These are phyloP conservation scores for Protobothrops mucrosquamatus DNA, from an alignment of 2,113 vertebrate species.

Conservation along the genomic window DNA sequence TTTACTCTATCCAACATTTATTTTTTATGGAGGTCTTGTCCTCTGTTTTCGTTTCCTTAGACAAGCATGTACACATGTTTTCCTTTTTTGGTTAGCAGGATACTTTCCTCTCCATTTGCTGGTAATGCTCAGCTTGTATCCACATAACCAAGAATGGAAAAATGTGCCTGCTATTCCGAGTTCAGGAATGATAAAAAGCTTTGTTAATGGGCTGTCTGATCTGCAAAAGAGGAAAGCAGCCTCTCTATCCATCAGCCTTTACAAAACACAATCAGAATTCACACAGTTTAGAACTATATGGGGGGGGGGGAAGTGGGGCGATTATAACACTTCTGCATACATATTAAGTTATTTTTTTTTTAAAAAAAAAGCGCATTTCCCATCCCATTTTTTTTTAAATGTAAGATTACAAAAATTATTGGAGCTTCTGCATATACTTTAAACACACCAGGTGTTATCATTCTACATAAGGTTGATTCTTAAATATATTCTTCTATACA, in stretches of 20 bases:
- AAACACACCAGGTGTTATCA: neutral
- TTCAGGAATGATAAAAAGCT: neutral
- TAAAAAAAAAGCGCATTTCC: neutral
- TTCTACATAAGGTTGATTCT: neutral
- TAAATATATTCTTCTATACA: neutral
- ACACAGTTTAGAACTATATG: neutral
- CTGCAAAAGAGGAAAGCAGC: neutral
- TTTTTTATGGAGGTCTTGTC: neutral
- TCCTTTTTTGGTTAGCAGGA: neutral
- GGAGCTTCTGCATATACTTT: neutral
- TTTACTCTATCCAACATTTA: neutral
- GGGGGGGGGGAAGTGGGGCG: neutral
- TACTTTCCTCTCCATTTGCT: neutral
- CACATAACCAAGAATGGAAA: neutral
- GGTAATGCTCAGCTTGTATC: neutral
- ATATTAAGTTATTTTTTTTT: neutral
- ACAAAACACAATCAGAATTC: neutral
- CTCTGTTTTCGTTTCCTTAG: neutral
- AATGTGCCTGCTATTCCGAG: neutral
- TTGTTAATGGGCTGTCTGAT: neutral
- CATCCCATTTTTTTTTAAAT: neutral
- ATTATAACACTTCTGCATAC: neutral
- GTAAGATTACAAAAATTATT: neutral
- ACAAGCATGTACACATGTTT: neutral
- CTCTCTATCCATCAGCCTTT: neutral